Percentiles rank a stretch among this genome's conserved stretches.
These are phyloP conservation scores for Mesorhabditis sp. DNA, from an alignment of 2,888 invertebrate genomes.

Conservation along the genomic window DNA sequence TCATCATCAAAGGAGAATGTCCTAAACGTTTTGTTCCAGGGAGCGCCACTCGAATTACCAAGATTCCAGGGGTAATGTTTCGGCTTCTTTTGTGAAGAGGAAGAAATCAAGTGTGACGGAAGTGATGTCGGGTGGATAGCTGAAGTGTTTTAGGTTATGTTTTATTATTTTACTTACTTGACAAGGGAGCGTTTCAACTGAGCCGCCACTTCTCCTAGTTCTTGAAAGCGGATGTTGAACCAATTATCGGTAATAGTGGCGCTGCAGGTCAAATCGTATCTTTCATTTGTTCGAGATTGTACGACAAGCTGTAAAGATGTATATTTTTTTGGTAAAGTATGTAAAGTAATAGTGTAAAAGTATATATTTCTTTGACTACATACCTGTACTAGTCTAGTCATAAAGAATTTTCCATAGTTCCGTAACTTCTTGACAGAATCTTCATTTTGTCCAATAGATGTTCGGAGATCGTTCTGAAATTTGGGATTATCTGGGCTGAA, in stretches of 20 bases:
- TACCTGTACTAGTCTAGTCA: background rate
- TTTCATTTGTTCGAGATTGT: slow-evolving; percentile 18
- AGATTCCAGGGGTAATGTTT: slow-evolving; percentile 25
- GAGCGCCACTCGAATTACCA: slow-evolving; percentile 13
- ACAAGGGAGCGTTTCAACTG: background rate
- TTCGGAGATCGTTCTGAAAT: too few species aligned
- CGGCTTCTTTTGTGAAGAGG: slow-evolving; percentile 24
- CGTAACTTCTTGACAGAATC: background rate
- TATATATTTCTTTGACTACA: background rate
- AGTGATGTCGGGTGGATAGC: slow-evolving; percentile 20
- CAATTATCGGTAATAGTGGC: slow-evolving; percentile 11
- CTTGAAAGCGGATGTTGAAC: slow-evolving; percentile 17
- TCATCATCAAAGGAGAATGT: background rate
- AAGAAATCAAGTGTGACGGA: slow-evolving; percentile 23
- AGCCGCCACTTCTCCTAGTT: slow-evolving; percentile 2
- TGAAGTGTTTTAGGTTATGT: slow-evolving; percentile 8
- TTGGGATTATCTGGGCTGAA: too few species aligned
- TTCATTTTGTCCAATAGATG: background rate
- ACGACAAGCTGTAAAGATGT: slow-evolving; percentile 15
- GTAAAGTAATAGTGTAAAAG: slow-evolving; percentile 5
- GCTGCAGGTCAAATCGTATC: slow-evolving; percentile 17
- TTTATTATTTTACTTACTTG: background rate
- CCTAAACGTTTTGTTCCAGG: background rate
- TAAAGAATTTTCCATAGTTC: background rate
- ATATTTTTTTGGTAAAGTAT: background rate